Percentiles rank a stretch among this genome's conserved stretches.
Conservation (phyloP, 2,113 vertebrate genomes). For the Diphyllodes magnificus region DNA sequence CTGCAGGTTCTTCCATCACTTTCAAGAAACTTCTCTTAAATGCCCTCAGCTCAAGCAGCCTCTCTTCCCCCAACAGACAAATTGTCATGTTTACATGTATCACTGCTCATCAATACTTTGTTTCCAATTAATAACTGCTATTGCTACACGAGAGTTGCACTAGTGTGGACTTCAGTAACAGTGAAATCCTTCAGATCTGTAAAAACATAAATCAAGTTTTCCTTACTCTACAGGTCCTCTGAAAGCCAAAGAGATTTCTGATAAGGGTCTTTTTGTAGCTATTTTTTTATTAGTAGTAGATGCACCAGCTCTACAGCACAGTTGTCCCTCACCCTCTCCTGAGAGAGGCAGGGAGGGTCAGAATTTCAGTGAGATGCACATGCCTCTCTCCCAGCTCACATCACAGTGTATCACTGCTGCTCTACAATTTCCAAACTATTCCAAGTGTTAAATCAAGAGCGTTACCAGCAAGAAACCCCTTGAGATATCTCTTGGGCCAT, state of each 20-base stretch:
- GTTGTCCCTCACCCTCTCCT: background rate
- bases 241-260: background rate
- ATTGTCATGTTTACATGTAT: background rate
- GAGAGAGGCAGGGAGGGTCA: background rate
- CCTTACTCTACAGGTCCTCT: background rate
- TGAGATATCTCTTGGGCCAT: background rate
- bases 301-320: background rate
- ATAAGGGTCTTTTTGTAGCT: background rate
- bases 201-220: background rate
- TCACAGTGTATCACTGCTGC: background rate
- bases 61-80: background rate
- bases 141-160: background rate
- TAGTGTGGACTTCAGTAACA: background rate
- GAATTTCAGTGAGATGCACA: background rate
- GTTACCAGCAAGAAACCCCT: background rate
- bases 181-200: background rate
- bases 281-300: background rate
- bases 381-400: background rate
- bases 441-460: background rate
- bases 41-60: background rate
- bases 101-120: background rate
- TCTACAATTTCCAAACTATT: background rate
- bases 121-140: background rate
- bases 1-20: background rate
- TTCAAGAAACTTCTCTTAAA: background rate